Percentiles rank a stretch among this genome's conserved stretches.
These are phyloP conservation scores for Chauna torquata DNA, from an alignment of 2,113 vertebrate genomes.

Conservation along the genomic window DNA sequence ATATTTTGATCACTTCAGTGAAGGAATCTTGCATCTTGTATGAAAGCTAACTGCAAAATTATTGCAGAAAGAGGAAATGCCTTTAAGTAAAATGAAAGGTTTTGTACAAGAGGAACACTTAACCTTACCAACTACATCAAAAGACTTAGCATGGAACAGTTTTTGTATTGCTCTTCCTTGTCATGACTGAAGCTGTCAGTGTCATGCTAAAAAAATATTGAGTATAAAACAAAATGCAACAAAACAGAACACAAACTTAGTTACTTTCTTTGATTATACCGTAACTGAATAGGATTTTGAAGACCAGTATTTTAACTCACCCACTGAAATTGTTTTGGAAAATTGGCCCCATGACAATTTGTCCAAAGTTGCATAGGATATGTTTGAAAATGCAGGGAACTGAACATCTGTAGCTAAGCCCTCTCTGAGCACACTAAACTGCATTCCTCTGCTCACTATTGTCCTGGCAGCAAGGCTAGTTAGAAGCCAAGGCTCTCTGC, in stretches of 20 bases:
- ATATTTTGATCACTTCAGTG: not conserved
- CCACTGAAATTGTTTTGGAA: not conserved
- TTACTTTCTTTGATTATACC: not conserved
- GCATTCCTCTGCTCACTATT: not conserved
- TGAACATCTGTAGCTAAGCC: not conserved
- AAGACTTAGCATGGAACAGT: not conserved
- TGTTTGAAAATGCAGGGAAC: not conserved
- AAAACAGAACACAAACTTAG: not conserved
- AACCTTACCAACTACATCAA: not conserved
- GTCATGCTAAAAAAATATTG: not conserved
- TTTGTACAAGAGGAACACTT: not conserved
- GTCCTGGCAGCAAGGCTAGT: not conserved
- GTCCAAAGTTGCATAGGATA: not conserved
- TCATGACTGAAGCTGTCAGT: not conserved
- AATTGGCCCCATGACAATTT: not conserved
- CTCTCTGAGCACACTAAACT: not conserved
- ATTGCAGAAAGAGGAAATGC: not conserved
- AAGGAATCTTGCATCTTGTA: not conserved
- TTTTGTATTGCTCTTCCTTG: not conserved
- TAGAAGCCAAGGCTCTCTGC: not conserved
- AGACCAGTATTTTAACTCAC: not conserved
- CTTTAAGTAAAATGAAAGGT: not conserved
- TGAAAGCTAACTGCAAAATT: not conserved
- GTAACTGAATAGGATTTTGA: not conserved
- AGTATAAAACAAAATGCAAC: not conserved